Base-by-base conservation (phyloP, 35 echinoderm and acorn worm species). In the Acanthaster planci region DNA sequence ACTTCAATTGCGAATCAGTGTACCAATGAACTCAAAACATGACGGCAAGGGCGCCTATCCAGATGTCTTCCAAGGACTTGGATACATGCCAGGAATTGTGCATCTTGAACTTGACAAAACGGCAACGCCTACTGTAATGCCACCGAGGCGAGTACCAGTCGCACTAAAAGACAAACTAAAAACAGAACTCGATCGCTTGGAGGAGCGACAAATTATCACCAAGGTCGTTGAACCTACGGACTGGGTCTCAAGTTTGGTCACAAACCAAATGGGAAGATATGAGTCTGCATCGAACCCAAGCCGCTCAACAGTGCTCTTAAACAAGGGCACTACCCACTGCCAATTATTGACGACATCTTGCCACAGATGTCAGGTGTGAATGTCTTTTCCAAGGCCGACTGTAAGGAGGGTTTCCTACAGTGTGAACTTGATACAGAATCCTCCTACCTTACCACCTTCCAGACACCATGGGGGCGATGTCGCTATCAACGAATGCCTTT, bases 251-350 rank as follows among this genome's bases (percentile, higher is more conserved):
- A n/a, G n/a, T n/a, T n/a, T n/a, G n/a, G n/a, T 90, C 52, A 38
- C 82, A 52, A 19, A 78, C 34, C 21, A 44, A 76, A 51, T 84
- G 77, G 85, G 85, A n/a, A n/a, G 81, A 30, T 94, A 4, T 35
- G 81, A 10, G 50, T 93, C 12, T 93, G 92, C 31, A 89, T 93
- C 7, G 92, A 93, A 19, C 92, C 80, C 10, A 31, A 85, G 39
- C 87, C 68, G 1, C 58, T 93, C 17, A 92, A 92, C 52, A 36
- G n/a, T 19, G 59, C 90, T 19, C 51, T 82, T 4, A 92, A 92
- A 57, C 53, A 85, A 12, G 85, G 77, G 38, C 84, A 87, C n/a
- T 88, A 87, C 35, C 78, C 84, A 54, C 55, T 87, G 1, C 85
- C 85, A 30, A 59, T 87, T 14, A 77, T 81, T 14, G 78, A 60